Conservation (phyloP, 2,888 invertebrate genomes). For the Incurvaria masculella region DNA sequence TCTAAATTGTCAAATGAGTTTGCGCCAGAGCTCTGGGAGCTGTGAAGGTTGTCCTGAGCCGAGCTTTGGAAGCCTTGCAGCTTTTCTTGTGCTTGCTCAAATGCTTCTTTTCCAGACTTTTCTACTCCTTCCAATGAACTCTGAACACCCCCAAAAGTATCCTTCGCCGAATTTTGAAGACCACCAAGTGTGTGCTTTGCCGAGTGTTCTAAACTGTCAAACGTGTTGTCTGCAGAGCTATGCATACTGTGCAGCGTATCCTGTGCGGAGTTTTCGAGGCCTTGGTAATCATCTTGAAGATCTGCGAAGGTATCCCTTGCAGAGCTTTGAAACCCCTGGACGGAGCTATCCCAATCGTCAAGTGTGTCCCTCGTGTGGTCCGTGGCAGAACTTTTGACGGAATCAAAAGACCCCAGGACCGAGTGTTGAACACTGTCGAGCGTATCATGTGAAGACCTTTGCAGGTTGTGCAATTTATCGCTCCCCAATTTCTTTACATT, state of each 20-base stretch:
- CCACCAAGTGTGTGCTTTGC: slow-evolving; percentile 29
- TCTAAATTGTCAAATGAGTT: slow-evolving; percentile 48
- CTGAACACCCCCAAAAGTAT: slow-evolving; percentile 21
- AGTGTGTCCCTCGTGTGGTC: slow-evolving; percentile 38
- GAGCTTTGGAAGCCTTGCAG: too few species aligned
- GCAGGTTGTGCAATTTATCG: slow-evolving; percentile 26
- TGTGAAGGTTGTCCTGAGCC: slow-evolving; percentile 29
- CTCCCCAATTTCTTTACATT: slow-evolving; percentile 26
- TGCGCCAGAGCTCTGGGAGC: slow-evolving; percentile 47
- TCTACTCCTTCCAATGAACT: not conserved
- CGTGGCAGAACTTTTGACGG: slow-evolving; percentile 47
- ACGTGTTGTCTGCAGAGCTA: slow-evolving; percentile 48
- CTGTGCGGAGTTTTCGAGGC: slow-evolving; percentile 40
- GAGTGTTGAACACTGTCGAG: slow-evolving; percentile 41
- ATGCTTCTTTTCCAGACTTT: too few species aligned
- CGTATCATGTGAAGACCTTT: slow-evolving; percentile 35
- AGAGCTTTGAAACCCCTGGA: slow-evolving; percentile 31
- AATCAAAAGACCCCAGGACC: slow-evolving; percentile 47
- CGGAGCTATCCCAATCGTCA: slow-evolving; percentile 36
- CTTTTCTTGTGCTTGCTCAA: too few species aligned
- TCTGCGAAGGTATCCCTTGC: slow-evolving; percentile 44
- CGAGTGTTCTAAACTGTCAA: slow-evolving; percentile 47
- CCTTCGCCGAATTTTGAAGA: not conserved
- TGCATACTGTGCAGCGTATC: slow-evolving; percentile 48
- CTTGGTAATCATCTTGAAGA: slow-evolving; percentile 38